Conservation (phyloP, 2,797 vertebrate genomes). For the Centropyge bicolor region DNA sequence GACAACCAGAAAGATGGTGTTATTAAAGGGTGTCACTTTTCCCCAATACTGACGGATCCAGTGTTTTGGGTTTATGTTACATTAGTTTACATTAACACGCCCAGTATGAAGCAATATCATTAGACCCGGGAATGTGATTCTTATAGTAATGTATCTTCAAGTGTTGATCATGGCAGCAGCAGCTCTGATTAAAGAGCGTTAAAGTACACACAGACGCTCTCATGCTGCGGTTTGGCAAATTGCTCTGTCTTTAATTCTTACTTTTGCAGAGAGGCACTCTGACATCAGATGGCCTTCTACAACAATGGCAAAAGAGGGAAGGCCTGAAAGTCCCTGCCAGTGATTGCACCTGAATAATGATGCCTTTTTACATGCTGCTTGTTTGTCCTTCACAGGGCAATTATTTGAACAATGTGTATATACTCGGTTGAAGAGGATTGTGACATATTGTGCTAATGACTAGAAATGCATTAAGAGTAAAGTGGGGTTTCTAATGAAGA, state of each 20-base stretch:
- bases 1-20: constrained; percentile 54
- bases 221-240: constrained; percentile 58
- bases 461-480: constrained; percentile 80
- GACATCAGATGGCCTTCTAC: constrained; percentile 76
- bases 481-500: constrained; percentile 79
- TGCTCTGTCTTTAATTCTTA: constrained; percentile 47
- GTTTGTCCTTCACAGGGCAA: constrained; percentile 85
- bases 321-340: constrained; percentile 62
- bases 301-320: constrained; percentile 61
- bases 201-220: constrained; percentile 28
- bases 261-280: constrained; percentile 53
- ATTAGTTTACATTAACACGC: constrained; percentile 29
- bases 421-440: constrained; percentile 76
- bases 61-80: constrained; percentile 13
- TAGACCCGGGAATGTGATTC: constrained; percentile 13
- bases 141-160: constrained; percentile 16
- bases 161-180: constrained; percentile 45
- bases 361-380: constrained; percentile 74
- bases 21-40: constrained; percentile 48
- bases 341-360: constrained; percentile 76
- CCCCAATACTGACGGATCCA: constrained; percentile 23
- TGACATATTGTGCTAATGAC: constrained; percentile 81
- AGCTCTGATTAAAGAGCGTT: constrained; percentile 44
- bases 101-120: constrained; percentile 28
- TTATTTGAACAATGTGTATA: constrained; percentile 81